Percentiles rank a stretch among this genome's conserved stretches.
phyloP scores from a whole-genome alignment of 2,888 invertebrate genomes.

The Baronia brevicornis region DNA sequence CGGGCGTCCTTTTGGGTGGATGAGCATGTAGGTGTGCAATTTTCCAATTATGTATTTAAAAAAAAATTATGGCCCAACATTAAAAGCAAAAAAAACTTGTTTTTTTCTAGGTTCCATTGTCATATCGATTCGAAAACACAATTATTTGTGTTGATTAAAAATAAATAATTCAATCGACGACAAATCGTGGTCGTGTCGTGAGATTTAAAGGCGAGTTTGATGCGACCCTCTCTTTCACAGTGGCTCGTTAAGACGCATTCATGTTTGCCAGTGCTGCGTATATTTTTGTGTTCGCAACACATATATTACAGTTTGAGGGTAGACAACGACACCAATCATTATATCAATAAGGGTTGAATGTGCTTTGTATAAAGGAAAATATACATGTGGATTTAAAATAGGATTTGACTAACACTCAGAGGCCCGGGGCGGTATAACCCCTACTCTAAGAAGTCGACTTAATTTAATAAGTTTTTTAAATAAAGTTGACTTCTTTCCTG shows the following conservation, averaged over 20 bases:
- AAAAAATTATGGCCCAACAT: too few species aligned
- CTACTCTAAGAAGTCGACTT: too few species aligned
- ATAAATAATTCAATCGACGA: constrained; percentile 2
- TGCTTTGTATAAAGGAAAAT: too few species aligned
- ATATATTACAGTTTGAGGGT: constrained; percentile 2
- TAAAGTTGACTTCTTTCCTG: too few species aligned
- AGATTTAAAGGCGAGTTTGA: constrained; percentile 20
- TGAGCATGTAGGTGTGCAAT: too few species aligned
- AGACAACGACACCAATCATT: constrained; percentile 10
- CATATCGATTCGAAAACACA: too few species aligned
- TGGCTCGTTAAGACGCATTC: constrained; percentile 68
- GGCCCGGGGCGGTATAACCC: background rate
- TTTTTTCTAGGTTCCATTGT: too few species aligned
- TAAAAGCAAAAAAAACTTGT: too few species aligned
- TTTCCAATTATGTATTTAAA: too few species aligned
- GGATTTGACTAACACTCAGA: background rate
- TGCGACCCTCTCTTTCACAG: constrained; percentile 49
- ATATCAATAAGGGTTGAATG: too few species aligned
- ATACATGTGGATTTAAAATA: background rate
- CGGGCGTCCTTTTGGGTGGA: too few species aligned
- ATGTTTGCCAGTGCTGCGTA: constrained; percentile 54
- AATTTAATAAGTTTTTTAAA: too few species aligned
- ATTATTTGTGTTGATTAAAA: background rate
- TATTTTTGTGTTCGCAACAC: constrained; percentile 41
- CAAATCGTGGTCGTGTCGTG: constrained; percentile 30